Conservation (phyloP, 2,113 vertebrate genomes). For the Tetrax tetrax region DNA sequence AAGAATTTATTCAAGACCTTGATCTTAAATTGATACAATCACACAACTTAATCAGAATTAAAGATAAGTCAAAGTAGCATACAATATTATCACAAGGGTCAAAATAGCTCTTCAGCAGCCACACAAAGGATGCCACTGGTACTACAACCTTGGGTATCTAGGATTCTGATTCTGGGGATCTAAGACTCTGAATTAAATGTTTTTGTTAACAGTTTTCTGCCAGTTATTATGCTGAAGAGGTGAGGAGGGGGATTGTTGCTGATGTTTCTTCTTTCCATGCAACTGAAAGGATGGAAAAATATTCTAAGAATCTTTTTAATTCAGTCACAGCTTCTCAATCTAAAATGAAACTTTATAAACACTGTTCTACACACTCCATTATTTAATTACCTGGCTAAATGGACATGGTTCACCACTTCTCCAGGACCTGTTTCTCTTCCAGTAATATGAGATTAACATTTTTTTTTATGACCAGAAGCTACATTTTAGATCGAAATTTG, state of each 20-base stretch:
- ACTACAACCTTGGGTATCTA: not conserved
- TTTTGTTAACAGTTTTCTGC: not conserved
- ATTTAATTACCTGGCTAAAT: conserved; percentile 6
- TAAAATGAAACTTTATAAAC: not conserved
- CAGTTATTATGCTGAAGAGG: not conserved
- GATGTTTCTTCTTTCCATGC: not conserved
- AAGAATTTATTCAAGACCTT: conserved; percentile 66
- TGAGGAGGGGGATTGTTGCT: not conserved
- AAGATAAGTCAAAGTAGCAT: conserved; percentile 56
- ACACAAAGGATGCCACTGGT: not conserved
- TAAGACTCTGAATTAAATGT: not conserved
- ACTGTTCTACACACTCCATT: not conserved
- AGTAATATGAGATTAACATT: not conserved
- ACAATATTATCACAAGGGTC: conserved; percentile 18
- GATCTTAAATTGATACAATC: conserved; percentile 73
- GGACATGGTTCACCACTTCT: not conserved
- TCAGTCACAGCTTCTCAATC: not conserved
- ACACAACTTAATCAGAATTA: conserved; percentile 73
- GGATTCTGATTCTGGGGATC: not conserved
- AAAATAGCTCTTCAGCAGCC: not conserved
- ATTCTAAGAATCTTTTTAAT: not conserved
- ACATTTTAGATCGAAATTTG: conserved; percentile 28
- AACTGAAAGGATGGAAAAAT: not conserved
- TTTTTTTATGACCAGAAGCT: not conserved
- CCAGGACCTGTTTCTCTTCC: not conserved